Conservation (phyloP, 2,888 invertebrate species). For the Lamproptera curius region DNA sequence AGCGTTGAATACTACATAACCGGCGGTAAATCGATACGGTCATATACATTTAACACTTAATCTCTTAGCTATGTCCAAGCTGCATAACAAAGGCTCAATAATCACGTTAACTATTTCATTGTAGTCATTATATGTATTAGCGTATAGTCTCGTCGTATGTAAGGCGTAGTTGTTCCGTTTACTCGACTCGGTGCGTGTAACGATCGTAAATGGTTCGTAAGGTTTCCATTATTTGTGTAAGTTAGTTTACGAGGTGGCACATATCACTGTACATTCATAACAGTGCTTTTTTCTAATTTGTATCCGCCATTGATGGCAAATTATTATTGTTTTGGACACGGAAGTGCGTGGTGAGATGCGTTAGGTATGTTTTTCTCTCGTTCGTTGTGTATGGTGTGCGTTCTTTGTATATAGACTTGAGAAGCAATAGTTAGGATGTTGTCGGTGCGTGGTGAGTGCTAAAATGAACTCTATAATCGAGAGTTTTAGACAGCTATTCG, state of each 20-base stretch:
- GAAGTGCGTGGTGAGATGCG: slow-evolving; percentile 23
- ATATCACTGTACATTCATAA: slow-evolving; percentile 59
- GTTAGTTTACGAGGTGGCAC: slow-evolving; percentile 51
- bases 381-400: background rate
- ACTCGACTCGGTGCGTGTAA: slow-evolving; percentile 47
- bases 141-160: slow-evolving; percentile 43
- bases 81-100: slow-evolving; percentile 60
- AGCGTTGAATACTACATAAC: too few relatives aligned
- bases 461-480: background rate
- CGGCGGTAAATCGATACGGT: too few relatives aligned
- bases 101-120: slow-evolving; percentile 43
- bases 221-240: slow-evolving; percentile 64
- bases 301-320: too few relatives aligned
- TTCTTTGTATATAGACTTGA: slow-evolving; percentile 9
- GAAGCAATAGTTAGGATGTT: slow-evolving; percentile 11
- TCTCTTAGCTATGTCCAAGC: slow-evolving; percentile 36
- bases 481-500: background rate
- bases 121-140: slow-evolving; percentile 59
- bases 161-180: slow-evolving; percentile 49
- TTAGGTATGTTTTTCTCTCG: slow-evolving; percentile 35
- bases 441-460: background rate
- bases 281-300: too few relatives aligned
- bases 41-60: too few relatives aligned
- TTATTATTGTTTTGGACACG: slow-evolving; percentile 32
- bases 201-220: slow-evolving; percentile 69